Conservation (phyloP, 2,113 vertebrate genomes). For the Indri indri region DNA sequence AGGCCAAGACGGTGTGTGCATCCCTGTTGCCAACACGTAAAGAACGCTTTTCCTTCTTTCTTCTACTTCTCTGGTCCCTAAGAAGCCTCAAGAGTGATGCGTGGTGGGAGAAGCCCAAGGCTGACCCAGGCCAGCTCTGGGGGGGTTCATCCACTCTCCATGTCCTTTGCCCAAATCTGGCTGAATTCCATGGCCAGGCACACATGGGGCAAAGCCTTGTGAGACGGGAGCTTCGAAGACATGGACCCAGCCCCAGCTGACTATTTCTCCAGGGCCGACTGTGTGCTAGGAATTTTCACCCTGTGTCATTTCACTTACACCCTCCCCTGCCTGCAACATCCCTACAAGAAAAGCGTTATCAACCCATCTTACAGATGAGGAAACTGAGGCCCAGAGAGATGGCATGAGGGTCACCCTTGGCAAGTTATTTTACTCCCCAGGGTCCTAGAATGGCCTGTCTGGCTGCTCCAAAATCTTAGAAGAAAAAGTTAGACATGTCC, state of each 20-base stretch:
- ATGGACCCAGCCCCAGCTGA: not conserved
- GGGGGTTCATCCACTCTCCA: not conserved
- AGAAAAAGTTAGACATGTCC: not conserved
- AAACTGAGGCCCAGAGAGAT: not conserved
- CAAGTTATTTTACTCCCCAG: not conserved
- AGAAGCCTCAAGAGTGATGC: not conserved
- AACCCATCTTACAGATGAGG: not conserved
- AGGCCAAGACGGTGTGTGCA: not conserved
- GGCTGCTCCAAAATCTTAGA: not conserved
- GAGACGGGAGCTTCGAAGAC: rapidly evolving
- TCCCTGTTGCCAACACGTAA: not conserved
- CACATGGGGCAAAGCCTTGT: not conserved
- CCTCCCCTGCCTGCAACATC: not conserved
- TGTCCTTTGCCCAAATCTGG: not conserved
- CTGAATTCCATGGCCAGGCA: not conserved
- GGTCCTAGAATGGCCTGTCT: not conserved
- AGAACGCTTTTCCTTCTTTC: not conserved
- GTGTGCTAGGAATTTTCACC: not conserved
- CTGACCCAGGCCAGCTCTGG: not conserved
- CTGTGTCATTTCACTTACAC: not conserved
- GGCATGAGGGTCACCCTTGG: not conserved
- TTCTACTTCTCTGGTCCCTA: not conserved
- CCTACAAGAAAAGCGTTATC: not conserved
- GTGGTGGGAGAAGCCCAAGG: not conserved
- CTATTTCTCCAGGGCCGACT: not conserved